These are phyloP conservation scores for Vulpes lagopus DNA, from an alignment of 2,113 vertebrate genomes.

Conservation along the genomic window DNA sequence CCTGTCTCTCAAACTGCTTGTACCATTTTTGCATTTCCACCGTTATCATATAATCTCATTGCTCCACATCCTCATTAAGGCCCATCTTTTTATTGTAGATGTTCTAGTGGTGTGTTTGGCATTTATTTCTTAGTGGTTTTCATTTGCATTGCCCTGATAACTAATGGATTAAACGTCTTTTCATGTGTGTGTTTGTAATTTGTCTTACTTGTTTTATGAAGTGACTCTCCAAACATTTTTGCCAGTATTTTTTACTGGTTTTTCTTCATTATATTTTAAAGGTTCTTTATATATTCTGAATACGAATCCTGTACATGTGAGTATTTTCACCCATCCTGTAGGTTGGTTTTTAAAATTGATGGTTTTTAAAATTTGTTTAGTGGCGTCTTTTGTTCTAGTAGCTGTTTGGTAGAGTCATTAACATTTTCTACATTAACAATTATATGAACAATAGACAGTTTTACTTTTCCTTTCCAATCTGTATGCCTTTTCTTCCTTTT, in stretches of 20 bases:
- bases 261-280: not conserved
- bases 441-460: not conserved
- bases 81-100: not conserved
- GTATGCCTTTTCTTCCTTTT: not conserved
- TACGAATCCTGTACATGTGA: not conserved
- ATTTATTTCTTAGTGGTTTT: not conserved
- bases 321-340: not conserved
- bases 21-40: not conserved
- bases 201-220: not conserved
- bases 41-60: not conserved
- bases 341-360: not conserved
- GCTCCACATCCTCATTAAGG: not conserved
- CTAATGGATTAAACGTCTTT: not conserved
- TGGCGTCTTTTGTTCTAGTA: not conserved
- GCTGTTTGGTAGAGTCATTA: not conserved
- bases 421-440: not conserved
- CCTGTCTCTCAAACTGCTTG: not conserved
- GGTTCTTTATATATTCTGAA: not conserved
- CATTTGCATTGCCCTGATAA: not conserved
- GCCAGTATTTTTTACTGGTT: not conserved
- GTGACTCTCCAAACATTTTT: not conserved
- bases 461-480: not conserved
- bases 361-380: not conserved
- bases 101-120: not conserved
- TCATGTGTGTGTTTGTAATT: not conserved